Percentiles rank a stretch among this genome's conserved stretches.
phyloP scores from a whole-genome alignment of 1,140 invertebrate genomes.

The Armadillidium nasatum region DNA sequence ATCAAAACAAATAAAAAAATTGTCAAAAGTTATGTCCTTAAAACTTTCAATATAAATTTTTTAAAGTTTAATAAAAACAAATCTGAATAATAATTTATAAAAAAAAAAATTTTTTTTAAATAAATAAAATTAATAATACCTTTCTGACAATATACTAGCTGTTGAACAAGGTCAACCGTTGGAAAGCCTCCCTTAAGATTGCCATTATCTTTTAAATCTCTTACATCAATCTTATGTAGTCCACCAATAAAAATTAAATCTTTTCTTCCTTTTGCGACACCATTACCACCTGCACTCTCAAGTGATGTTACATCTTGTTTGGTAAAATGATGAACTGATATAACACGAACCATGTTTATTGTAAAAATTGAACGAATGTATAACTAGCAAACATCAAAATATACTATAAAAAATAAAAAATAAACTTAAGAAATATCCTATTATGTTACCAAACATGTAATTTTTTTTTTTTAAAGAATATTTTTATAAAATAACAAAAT shows the following conservation, averaged over 20 bases:
- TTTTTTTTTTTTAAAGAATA: too few species aligned
- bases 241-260: slow-evolving; percentile 54
- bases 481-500: too few species aligned
- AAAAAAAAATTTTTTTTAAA: neutral
- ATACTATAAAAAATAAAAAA: too few species aligned
- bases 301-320: slow-evolving; percentile 62
- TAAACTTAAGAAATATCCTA: too few species aligned
- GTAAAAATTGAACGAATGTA: neutral
- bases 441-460: too few species aligned
- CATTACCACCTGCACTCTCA: slow-evolving; percentile 59
- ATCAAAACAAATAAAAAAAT: too few species aligned
- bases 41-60: too few species aligned
- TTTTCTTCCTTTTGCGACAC: slow-evolving; percentile 43
- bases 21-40: too few species aligned
- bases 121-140: slow-evolving; percentile 51
- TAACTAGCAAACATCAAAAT: too few species aligned
- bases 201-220: slow-evolving; percentile 54
- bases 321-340: slow-evolving; percentile 64
- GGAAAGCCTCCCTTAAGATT: slow-evolving; percentile 58
- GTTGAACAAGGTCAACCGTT: slow-evolving; percentile 60
- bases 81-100: neutral
- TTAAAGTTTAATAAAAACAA: too few species aligned
- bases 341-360: slow-evolving; percentile 60
- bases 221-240: slow-evolving; percentile 60
- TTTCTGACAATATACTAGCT: slow-evolving; percentile 57